Evolutionary conservation across 37 sponge, comb jelly and placozoan genomes (phyloP).

Genomic region (Crambe crambe): DNA sequence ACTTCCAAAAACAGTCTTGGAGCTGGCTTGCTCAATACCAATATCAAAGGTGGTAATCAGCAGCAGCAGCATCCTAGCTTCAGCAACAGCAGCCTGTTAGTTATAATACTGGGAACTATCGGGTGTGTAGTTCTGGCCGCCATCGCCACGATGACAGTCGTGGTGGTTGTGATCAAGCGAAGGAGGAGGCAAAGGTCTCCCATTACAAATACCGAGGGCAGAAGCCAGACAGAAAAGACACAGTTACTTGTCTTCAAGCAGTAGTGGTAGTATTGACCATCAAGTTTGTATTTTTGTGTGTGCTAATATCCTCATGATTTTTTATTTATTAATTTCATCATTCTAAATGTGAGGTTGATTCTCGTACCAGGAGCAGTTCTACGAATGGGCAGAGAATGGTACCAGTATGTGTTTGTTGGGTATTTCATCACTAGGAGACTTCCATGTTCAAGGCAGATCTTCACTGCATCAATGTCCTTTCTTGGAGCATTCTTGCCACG

Average conservation of each 20-base stretch:
- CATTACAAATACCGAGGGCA: background rate
- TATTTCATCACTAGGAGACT: slow-evolving; percentile 70
- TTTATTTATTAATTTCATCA: slow-evolving; percentile 26
- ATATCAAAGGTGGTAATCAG: background rate
- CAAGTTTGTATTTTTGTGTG: background rate
- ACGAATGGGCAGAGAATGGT: slow-evolving; percentile 68
- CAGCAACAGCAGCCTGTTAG: slow-evolving; percentile 1
- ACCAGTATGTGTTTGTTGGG: slow-evolving; percentile 74
- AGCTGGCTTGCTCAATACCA: background rate
- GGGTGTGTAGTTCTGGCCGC: background rate
- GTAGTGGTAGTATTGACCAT: background rate
- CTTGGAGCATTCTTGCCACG: slow-evolving; percentile 37
- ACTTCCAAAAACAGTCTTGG: slow-evolving; percentile 41
- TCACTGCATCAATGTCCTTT: slow-evolving; percentile 52
- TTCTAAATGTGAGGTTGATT: slow-evolving; percentile 76
- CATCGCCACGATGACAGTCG: background rate
- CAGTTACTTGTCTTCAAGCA: background rate
- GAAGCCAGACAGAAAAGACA: background rate
- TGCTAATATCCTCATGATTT: background rate
- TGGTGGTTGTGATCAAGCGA: background rate
- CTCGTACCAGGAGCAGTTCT: slow-evolving; percentile 39
- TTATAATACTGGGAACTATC: background rate
- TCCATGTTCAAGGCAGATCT: slow-evolving; percentile 49
- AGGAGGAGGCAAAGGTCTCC: background rate
- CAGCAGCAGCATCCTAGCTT: slow-evolving; percentile 1